A percentile compares a stretch with the other conserved stretches of the same genome.
These are phyloP conservation scores for Apamea anceps DNA, from an alignment of 2,888 invertebrate species.

Conservation along the genomic window DNA sequence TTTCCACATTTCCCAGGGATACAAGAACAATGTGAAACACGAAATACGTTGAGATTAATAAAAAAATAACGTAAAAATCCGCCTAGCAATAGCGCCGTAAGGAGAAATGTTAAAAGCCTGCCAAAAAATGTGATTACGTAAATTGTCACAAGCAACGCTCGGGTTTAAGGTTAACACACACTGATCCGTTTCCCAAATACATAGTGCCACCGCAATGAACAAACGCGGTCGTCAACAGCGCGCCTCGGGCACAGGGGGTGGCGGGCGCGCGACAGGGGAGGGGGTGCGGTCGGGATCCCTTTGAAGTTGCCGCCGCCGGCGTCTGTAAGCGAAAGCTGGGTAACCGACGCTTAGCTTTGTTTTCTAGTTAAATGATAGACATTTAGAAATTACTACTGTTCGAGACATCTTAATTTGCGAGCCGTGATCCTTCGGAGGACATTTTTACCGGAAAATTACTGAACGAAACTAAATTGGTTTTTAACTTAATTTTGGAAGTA, in stretches of 20 bases:
- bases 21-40: not conserved
- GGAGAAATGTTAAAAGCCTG: conserved; percentile 55
- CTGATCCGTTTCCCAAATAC: conserved; percentile 82
- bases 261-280: conserved; percentile 63
- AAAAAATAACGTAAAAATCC: conserved; percentile 31
- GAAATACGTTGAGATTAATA: not conserved
- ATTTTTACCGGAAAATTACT: conserved; percentile 47
- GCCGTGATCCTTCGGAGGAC: conserved; percentile 67
- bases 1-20: not conserved
- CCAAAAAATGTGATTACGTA: conserved; percentile 65
- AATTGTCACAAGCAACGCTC: conserved; percentile 74
- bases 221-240: conserved; percentile 78
- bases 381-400: conserved; percentile 81
- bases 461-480: conserved; percentile 45
- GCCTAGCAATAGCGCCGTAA: conserved; percentile 24
- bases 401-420: conserved; percentile 71
- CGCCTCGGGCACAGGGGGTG: conserved; percentile 73
- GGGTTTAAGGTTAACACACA: conserved; percentile 79
- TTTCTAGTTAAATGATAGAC: conserved; percentile 87
- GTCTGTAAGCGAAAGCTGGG: conserved; percentile 87
- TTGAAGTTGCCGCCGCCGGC: conserved; percentile 87
- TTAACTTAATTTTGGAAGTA: conserved; percentile 66
- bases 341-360: conserved; percentile 89
- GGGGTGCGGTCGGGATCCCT: conserved; percentile 83
- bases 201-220: conserved; percentile 81